A percentile compares a stretch with the other conserved stretches of the same genome.
These are phyloP conservation scores for Brenthis daphne DNA, from an alignment of 2,888 invertebrate genomes.

Conservation along the genomic window DNA sequence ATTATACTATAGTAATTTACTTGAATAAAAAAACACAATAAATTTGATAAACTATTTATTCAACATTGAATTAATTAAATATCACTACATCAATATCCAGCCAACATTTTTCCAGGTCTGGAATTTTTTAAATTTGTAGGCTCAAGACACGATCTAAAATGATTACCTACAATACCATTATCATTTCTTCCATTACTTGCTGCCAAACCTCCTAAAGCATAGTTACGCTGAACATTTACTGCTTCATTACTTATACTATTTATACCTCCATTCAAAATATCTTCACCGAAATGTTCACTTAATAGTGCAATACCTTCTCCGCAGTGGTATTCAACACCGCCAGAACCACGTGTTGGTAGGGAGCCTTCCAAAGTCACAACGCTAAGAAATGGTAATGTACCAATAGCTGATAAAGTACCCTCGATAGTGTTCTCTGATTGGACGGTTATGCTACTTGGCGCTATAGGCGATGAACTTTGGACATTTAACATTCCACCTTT, in stretches of 20 bases:
- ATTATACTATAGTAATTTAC: too few species aligned
- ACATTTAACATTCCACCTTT: constrained; percentile 1
- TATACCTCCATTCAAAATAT: neutral
- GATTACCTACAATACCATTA: too few species aligned
- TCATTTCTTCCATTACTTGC: too few species aligned
- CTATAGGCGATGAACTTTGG: constrained; percentile 4
- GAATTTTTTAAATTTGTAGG: too few species aligned
- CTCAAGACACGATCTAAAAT: too few species aligned
- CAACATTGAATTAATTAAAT: too few species aligned
- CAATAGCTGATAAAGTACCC: neutral
- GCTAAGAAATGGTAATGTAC: constrained; percentile 7
- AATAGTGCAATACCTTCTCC: constrained; percentile 3
- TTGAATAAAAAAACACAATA: too few species aligned
- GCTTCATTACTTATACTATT: too few species aligned
- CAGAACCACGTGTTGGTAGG: constrained; percentile 4
- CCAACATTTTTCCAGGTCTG: too few species aligned
- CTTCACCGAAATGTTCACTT: neutral
- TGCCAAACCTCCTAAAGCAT: too few species aligned
- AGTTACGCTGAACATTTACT: neutral
- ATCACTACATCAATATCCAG: too few species aligned
- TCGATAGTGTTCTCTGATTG: constrained; percentile 9
- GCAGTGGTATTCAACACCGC: constrained; percentile 2
- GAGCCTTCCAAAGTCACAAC: neutral
- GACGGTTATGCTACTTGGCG: constrained; percentile 5
- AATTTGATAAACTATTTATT: too few species aligned